Evolutionary conservation across 2,797 vertebrate genomes (phyloP).

Genomic region (Scolopax rusticola): DNA sequence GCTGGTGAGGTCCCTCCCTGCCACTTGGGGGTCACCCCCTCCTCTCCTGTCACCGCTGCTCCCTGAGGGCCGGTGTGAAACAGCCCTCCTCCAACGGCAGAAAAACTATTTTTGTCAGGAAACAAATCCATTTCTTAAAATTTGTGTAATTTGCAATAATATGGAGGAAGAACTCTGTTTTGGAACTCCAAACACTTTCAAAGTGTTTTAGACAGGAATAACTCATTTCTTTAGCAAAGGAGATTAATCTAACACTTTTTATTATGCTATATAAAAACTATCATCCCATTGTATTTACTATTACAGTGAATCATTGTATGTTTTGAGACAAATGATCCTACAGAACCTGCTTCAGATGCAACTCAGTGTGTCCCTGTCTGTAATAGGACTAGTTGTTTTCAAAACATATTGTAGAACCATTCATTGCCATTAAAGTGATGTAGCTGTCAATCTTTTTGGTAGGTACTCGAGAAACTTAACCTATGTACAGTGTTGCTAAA

Average conservation of each 20-base stretch:
- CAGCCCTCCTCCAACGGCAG: not conserved
- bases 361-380: fast-evolving
- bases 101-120: not conserved
- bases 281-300: not conserved
- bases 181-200: not conserved
- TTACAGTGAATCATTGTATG: not conserved
- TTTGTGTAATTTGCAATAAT: not conserved
- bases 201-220: not conserved
- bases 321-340: not conserved
- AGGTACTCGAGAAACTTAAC: not conserved
- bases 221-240: not conserved
- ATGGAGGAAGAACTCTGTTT: not conserved
- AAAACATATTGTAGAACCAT: not conserved
- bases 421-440: not conserved
- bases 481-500: not conserved
- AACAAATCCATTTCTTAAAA: not conserved
- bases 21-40: not conserved
- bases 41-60: not conserved
- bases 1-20: not conserved
- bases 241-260: not conserved
- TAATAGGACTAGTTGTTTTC: not conserved
- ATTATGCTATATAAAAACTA: not conserved
- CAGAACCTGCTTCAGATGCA: not conserved
- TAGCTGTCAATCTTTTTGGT: not conserved
- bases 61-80: fast-evolving